Evolutionary conservation across 2,113 vertebrate genomes (phyloP).

Genomic region (Coptodon rendalli): DNA sequence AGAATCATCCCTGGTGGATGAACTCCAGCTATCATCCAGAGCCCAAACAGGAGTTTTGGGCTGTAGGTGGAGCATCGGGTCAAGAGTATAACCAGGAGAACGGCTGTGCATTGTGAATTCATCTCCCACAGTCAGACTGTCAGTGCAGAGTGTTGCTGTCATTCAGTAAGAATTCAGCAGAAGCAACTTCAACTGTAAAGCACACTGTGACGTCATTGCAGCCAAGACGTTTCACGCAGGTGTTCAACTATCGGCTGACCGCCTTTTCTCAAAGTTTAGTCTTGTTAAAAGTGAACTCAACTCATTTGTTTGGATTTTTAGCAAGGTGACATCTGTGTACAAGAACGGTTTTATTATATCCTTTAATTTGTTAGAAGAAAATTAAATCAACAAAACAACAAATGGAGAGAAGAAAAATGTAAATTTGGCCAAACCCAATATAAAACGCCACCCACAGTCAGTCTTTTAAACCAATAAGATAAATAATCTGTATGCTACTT

Average conservation of each 20-base stretch:
- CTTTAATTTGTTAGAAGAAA: not conserved
- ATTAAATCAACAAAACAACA: not conserved
- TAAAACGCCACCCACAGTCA: not conserved
- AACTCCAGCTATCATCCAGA: not conserved
- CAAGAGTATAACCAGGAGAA: not conserved
- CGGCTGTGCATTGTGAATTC: not conserved
- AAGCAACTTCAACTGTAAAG: not conserved
- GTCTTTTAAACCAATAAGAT: not conserved
- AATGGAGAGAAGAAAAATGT: not conserved
- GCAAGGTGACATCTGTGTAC: not conserved
- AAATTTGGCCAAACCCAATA: not conserved
- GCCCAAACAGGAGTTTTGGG: not conserved
- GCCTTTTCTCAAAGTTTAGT: not conserved
- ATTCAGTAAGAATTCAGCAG: not conserved
- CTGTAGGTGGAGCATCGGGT: not conserved
- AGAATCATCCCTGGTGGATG: not conserved
- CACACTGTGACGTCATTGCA: not conserved
- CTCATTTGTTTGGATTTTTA: not conserved
- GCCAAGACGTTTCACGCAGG: not conserved
- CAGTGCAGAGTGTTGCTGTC: not conserved
- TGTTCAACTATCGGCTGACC: accelerated
- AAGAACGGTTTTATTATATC: accelerated
- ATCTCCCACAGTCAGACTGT: not conserved
- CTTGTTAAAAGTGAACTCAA: not conserved
- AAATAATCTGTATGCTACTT: not conserved